Percentiles rank a stretch among this genome's conserved stretches.
phyloP scores from a whole-genome alignment of 2,797 vertebrate species.

The Uromys caudimaculatus region DNA sequence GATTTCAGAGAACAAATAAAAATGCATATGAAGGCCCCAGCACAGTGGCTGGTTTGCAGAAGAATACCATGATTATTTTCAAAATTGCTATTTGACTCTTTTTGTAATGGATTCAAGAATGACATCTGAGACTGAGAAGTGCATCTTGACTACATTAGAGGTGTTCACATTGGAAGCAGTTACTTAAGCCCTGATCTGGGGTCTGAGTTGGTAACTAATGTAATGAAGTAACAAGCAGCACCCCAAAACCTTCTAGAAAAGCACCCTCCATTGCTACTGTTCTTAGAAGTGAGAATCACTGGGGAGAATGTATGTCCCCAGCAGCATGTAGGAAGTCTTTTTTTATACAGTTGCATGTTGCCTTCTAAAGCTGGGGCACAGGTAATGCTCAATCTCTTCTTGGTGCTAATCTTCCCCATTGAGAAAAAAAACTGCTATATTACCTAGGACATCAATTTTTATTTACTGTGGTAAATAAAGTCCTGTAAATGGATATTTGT shows the following conservation, averaged over 20 bases:
- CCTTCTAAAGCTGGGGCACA: not conserved
- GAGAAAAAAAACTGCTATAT: not conserved
- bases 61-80: constrained; percentile 8
- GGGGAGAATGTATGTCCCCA: not conserved
- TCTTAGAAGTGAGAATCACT: too few relatives aligned
- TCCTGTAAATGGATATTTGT: not conserved
- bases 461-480: not conserved
- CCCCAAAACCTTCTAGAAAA: not conserved
- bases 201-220: not conserved
- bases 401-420: not conserved
- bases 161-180: not conserved
- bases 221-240: too few relatives aligned
- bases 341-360: not conserved
- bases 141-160: not conserved
- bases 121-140: not conserved
- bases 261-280: not conserved
- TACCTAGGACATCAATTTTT: not conserved
- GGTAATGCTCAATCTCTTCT: not conserved
- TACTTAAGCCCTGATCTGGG: not conserved
- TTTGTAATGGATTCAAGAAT: not conserved
- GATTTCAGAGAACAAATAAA: constrained; percentile 21
- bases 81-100: constrained; percentile 23
- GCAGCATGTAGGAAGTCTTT: too few relatives aligned
- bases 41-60: not conserved
- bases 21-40: not conserved